A percentile compares a stretch with the other conserved stretches of the same genome.
Evolutionary conservation across 2,797 vertebrate genomes (phyloP).

Genomic region (Somateria mollissima): DNA sequence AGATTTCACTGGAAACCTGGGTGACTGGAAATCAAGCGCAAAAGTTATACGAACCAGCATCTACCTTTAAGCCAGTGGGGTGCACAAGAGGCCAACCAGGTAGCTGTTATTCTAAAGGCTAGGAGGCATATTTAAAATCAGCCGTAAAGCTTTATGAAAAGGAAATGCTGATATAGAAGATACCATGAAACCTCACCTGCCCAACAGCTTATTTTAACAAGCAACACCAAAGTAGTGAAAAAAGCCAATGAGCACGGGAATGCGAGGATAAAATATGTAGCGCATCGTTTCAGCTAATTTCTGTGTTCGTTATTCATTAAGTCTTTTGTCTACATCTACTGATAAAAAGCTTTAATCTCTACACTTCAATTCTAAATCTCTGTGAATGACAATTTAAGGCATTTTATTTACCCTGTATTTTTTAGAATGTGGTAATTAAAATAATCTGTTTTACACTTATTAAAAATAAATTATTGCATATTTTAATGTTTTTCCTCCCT

Average conservation of each 20-base stretch:
- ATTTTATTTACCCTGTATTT: slow-evolving; percentile 66
- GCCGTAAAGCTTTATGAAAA: not conserved
- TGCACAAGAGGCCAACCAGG: not conserved
- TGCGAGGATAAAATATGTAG: not conserved
- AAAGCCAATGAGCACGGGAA: not conserved
- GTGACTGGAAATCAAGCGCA: not conserved
- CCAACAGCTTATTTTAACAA: not conserved
- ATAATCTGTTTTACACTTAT: slow-evolving; percentile 76
- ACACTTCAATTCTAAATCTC: slow-evolving; percentile 54
- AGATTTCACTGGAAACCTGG: not conserved
- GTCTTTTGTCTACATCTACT: slow-evolving; percentile 59
- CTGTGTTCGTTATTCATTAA: slow-evolving; percentile 38
- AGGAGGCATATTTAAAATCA: not conserved
- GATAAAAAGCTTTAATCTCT: slow-evolving; percentile 64
- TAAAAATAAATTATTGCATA: slow-evolving; percentile 79
- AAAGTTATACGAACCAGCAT: not conserved
- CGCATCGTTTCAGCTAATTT: slow-evolving; percentile 23
- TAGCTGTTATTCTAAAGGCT: not conserved
- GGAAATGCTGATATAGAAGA: not conserved
- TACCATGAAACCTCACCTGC: not conserved
- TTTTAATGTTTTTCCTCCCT: slow-evolving; percentile 75
- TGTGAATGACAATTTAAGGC: slow-evolving; percentile 70
- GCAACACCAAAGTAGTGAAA: not conserved
- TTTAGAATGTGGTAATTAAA: slow-evolving; percentile 73
- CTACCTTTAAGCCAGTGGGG: not conserved